These are phyloP conservation scores for Aurelia coerulea DNA, from an alignment of 30 jellyfish, hydroid and myxozoan species.

Conservation along the genomic window DNA sequence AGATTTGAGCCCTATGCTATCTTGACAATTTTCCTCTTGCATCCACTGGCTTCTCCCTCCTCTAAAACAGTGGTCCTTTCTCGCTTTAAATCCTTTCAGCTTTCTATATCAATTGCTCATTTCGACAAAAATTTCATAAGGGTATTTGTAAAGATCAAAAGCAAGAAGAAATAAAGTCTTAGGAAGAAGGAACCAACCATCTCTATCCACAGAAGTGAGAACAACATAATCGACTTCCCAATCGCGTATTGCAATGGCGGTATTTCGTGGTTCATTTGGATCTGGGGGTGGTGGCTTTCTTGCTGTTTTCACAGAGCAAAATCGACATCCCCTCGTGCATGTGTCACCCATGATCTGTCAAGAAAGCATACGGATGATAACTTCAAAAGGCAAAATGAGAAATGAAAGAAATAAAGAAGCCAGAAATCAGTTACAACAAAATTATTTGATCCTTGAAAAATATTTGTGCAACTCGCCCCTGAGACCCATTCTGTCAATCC, in stretches of 20 bases:
- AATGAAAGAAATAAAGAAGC: too few species aligned
- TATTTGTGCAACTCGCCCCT: too few species aligned
- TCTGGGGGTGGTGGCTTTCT: conserved; percentile 97
- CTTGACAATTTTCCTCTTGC: too few species aligned
- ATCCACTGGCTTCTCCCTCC: background rate
- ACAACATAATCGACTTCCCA: conserved; percentile 94
- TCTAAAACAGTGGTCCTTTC: background rate
- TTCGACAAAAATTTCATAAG: background rate
- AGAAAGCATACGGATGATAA: background rate
- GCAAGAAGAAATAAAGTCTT: background rate
- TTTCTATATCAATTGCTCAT: too few species aligned
- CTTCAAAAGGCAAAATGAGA: too few species aligned
- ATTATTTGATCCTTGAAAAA: too few species aligned
- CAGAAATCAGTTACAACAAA: too few species aligned
- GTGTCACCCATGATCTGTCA: conserved; percentile 93
- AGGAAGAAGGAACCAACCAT: conserved; percentile 58
- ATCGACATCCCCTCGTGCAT: conserved; percentile 98
- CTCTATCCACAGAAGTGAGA: conserved; percentile 97
- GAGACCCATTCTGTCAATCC: too few species aligned
- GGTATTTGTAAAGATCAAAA: background rate
- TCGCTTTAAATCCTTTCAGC: background rate
- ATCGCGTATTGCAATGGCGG: conserved; percentile 92
- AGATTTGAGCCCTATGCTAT: too few species aligned
- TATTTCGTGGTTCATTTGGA: conserved; percentile 91
- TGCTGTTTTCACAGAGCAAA: conserved; percentile 98